Evolutionary conservation across 2,888 invertebrate species (phyloP), one percentile per base, ranked within the genome.

Genomic region (Ethmia dodecea): DNA sequence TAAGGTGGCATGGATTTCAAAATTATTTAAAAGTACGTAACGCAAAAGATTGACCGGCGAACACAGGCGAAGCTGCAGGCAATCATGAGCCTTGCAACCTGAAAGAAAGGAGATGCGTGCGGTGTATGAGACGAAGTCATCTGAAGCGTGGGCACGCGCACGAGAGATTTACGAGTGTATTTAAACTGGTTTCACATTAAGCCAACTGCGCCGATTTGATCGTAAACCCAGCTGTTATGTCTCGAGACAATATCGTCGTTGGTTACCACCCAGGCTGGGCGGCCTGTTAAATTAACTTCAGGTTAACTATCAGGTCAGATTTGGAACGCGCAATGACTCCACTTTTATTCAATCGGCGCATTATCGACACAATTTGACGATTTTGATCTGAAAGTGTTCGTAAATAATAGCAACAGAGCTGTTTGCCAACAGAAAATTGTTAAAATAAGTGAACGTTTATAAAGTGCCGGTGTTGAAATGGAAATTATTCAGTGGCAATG

Each of bases 131-230:
- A 29, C 13, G 35, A 20, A 53, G 60, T 60, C 69, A 63, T 63
- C 58, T 55, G 53, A 48, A 52, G 67, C 65, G 73, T 71, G 72
- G 76, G 76, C 78, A 78, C 78, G 78, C 71, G 77, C 63, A 62
- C 55, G 45, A 50, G 58, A 76, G 77, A 81, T 80, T 79, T 81
- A 81, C 78, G 80, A 77, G 76, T 79, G 73, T 76, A 78, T 79
- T 81, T 77, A 79, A 81, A 80, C 80, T 75, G 80, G 78, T 80
- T 80, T 71, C 65, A 73, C 77, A 77, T 80, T 79, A 79, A 77
- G 70, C 69, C 71, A 76, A 74, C 75, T 70, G 70, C 65, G 62
- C 61, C 63, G 74, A 81, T 81, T 76, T 78, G 78, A 79, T 80
- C 78, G 78, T 81, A 79, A 80, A 79, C 70, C 67, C 70, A 68